These are phyloP conservation scores for Lithobates sylvaticus DNA, from an alignment of 2,797 vertebrate species.

Conservation along the genomic window DNA sequence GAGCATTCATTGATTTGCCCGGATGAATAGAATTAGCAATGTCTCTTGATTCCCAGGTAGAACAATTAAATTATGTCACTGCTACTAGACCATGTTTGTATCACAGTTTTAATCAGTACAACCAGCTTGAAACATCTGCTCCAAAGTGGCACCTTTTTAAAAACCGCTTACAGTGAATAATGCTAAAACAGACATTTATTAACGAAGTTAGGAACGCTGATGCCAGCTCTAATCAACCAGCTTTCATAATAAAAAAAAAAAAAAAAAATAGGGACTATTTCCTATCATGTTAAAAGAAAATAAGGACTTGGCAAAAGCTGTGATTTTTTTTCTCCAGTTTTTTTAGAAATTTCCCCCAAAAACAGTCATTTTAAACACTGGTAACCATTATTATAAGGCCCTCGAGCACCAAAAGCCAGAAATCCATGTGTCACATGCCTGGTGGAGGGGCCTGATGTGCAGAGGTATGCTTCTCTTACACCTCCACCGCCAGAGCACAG, in stretches of 20 bases:
- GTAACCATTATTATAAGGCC: not conserved
- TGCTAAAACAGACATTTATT: not conserved
- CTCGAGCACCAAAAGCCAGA: too few species aligned
- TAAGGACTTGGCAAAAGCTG: not conserved
- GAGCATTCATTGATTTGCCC: not conserved
- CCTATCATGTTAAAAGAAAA: too few species aligned
- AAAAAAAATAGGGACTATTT: not conserved
- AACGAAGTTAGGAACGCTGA: not conserved
- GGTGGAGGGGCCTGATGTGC: too few species aligned
- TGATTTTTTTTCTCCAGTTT: not conserved
- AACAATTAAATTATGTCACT: slow-evolving; percentile 12
- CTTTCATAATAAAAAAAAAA: not conserved
- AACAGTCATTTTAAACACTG: not conserved
- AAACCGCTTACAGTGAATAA: not conserved
- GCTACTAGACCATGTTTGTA: not conserved
- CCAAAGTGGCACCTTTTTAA: not conserved
- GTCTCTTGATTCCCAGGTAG: not conserved
- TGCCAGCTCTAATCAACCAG: not conserved
- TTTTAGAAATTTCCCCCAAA: not conserved
- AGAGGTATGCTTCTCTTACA: too few species aligned
- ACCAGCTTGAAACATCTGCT: slow-evolving; percentile 1
- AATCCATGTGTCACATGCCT: too few species aligned
- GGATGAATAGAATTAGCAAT: slow-evolving; percentile 5
- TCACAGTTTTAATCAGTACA: not conserved
- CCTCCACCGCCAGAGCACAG: too few species aligned